Percentiles rank a stretch among this genome's conserved stretches.
Evolutionary conservation across 2,113 vertebrate genomes (phyloP).

Genomic region (Serilophus lunatus): DNA sequence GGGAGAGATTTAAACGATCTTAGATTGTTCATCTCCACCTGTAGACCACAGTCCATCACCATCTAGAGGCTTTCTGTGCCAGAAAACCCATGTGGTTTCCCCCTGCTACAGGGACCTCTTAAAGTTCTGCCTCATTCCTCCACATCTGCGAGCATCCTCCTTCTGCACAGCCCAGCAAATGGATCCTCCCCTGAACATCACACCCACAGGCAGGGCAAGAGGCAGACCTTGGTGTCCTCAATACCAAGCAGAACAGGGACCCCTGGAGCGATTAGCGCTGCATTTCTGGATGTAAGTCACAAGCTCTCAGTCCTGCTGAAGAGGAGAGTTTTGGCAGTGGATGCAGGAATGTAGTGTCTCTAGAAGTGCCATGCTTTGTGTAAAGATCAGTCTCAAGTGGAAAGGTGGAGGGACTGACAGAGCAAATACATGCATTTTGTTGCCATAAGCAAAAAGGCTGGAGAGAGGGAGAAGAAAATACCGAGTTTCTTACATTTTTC

Average conservation of each 20-base stretch:
- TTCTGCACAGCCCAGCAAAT: accelerated
- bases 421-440: not conserved
- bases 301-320: not conserved
- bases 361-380: not conserved
- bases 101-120: not conserved
- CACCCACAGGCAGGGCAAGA: accelerated
- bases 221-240: not conserved
- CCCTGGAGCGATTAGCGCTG: accelerated
- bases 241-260: not conserved
- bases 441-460: not conserved
- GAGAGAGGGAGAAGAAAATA: not conserved
- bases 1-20: not conserved
- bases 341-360: not conserved
- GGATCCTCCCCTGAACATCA: accelerated
- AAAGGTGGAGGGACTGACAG: not conserved
- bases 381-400: accelerated
- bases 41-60: not conserved
- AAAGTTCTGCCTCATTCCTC: accelerated
- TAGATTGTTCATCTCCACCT: not conserved
- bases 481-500: not conserved
- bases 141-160: accelerated
- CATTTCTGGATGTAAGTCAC: accelerated
- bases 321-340: not conserved
- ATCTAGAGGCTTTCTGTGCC: not conserved
- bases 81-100: not conserved